These are phyloP conservation scores for Rhizomys pruinosus DNA, from an alignment of 2,113 vertebrate genomes.

Conservation along the genomic window DNA sequence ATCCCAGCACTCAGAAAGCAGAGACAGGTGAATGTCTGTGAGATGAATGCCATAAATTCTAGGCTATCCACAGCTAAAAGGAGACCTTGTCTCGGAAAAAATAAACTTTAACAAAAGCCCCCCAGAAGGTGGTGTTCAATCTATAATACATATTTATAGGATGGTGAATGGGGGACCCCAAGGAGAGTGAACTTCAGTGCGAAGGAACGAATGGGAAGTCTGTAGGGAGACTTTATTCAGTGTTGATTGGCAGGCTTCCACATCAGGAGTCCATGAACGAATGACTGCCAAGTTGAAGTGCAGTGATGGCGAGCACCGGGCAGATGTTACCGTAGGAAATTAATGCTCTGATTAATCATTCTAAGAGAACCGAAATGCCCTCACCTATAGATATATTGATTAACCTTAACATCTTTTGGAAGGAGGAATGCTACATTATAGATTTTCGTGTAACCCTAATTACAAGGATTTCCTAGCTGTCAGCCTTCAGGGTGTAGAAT, in stretches of 20 bases:
- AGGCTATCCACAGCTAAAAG: too few relatives aligned
- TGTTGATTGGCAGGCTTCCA: neutral
- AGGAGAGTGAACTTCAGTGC: fast-evolving
- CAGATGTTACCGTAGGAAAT: neutral
- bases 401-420: neutral
- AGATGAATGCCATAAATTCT: too few relatives aligned
- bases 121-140: neutral
- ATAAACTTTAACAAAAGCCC: too few relatives aligned
- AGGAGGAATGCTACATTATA: neutral
- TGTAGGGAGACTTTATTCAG: neutral
- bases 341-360: neutral
- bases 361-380: neutral
- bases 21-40: too few relatives aligned
- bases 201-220: neutral
- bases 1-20: too few relatives aligned
- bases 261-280: neutral
- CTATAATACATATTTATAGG: neutral
- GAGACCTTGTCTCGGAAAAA: too few relatives aligned
- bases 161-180: neutral
- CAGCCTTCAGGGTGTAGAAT: neutral
- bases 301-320: neutral
- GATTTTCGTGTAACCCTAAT: neutral
- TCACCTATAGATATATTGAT: neutral
- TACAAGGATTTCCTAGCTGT: neutral
- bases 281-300: neutral